Evolutionary conservation across 2,888 invertebrate genomes (phyloP), one percentile per base, ranked within the genome.

Genomic region (Nipponacmea schrenckii): DNA sequence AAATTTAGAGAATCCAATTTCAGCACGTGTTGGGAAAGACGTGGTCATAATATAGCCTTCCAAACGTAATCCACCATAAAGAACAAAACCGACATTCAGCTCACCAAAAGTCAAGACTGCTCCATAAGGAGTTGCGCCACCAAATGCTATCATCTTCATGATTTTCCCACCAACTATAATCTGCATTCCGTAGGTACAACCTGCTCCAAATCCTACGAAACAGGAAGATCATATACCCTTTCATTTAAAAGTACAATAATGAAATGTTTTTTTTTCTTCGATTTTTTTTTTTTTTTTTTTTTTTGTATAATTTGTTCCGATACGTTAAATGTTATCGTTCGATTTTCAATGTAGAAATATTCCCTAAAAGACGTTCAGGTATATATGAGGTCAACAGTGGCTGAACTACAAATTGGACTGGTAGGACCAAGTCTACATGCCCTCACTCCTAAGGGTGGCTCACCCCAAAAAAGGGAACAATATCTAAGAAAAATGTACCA

Each of bases 1-100:
- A 56, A 84, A 84, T 62, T 83, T 83, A n/a, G 70, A 72, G 74
- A 81, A 84, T 8, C 71, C 73, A 17, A 84, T 76, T 65, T 81
- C 81, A 14, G 81, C 81, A 15, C 45, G 64, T 5, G 81, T 80
- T 10, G 84, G 84, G 69, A 84, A 83, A 12, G 72, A 65, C 0
- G 79, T 64, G 24, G 80, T 77, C 70, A 81, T 71, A n/a, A 84
- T 76, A 48, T 80, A 72, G 8, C 83, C 84, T 10, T 75, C 75
- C 0, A 84, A 72, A 45, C 73, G 48, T 27, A 83, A 69, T 62
- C 78, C 78, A 7, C 77, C 83, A 67, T 76, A 77, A 20, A 84
- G 56, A 3, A 78, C 10, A 62, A 75, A 73, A 2, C 82, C 80
- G 4, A 83, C 68, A 8, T 75, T 78, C 8, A 83, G 67, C 46